Base-by-base conservation (phyloP, 53 echinoderm and acorn worm genomes). In the Temnopleurus reevesii region DNA sequence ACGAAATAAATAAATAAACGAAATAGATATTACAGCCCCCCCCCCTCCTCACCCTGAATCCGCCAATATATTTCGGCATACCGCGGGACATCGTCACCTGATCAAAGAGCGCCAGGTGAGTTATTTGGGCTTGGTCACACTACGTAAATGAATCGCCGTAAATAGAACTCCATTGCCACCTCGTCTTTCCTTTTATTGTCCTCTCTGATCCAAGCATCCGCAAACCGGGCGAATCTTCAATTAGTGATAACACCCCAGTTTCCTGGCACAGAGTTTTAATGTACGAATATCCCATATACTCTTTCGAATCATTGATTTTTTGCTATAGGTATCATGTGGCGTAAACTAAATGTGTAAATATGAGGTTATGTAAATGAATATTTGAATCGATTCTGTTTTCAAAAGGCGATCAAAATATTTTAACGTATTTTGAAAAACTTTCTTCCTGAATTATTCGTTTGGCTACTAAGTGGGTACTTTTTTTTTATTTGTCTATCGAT, bases 131-230 rank as follows among this genome's bases (percentile, higher is more conserved):
- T 66, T 66, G 66, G 66, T n/a, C 66, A 38, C 19, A 12, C 66
- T n/a, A 66, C 66, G 66, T 66, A 38, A 5, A 7, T 19, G 41
- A 36, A 55, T 6, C 19, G 66, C 66, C 41, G 66, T 38, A 66
- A 66, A 66, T 66, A 66, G 66, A 36, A 35, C 66, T 1, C 18
- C 18, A n/a, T 5, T 18, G 18, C 66, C 35, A 66, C 41, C 18
- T 34, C n/a, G 66, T 12, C 66, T n/a, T 66, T 66, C 41, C 66
- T 66, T n/a, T 18, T 36, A 66, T 66, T 66, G 41, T 66, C 36
- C 66, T 36, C 35, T 66, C n/a, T 66, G 66, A 66, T 18, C 66
- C 66, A 8, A 28, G 4, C 66, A 66, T 66, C 66, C 66, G 66
- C 66, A 4, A 41, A 19, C 1, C n/a, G n/a, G 41, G 38, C 13